These are phyloP conservation scores for Pseudanteris insignis DNA, from an alignment of 2,888 invertebrate species.

Conservation along the genomic window DNA sequence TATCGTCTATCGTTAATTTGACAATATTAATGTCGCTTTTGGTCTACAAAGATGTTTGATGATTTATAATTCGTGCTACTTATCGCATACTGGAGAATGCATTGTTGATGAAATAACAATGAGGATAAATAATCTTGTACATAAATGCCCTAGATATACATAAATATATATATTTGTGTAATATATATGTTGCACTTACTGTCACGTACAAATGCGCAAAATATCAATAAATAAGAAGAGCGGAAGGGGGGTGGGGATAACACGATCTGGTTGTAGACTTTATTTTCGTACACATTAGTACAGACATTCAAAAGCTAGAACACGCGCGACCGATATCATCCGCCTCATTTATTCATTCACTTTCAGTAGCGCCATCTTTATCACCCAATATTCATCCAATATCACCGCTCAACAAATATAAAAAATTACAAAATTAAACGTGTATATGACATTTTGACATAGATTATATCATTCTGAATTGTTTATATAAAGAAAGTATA, in stretches of 20 bases:
- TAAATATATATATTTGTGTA: too few species aligned
- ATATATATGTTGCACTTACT: constrained; percentile 37
- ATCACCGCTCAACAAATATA: too few species aligned
- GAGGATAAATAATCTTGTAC: constrained; percentile 42
- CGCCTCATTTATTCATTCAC: constrained; percentile 11
- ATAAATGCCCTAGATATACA: constrained; percentile 38
- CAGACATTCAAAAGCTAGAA: constrained; percentile 5
- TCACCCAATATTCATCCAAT: constrained; percentile 11
- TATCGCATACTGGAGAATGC: constrained; percentile 26
- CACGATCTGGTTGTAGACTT: constrained; percentile 1
- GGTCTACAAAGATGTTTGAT: constrained; percentile 18
- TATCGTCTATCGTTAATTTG: too few species aligned
- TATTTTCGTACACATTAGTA: constrained; percentile 13
- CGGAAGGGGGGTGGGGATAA: constrained; percentile 18
- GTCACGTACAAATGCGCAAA: constrained; percentile 35
- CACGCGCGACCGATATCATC: constrained; percentile 3
- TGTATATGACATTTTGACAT: too few species aligned
- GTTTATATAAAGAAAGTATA: too few species aligned
- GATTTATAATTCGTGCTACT: constrained; percentile 31
- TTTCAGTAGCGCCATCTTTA: constrained; percentile 3
- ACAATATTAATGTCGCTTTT: too few species aligned
- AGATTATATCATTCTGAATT: too few species aligned
- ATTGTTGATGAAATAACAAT: constrained; percentile 37
- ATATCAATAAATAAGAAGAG: constrained; percentile 31
- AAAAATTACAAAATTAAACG: too few species aligned